Evolutionary conservation across 2,797 vertebrate genomes (phyloP), one percentile per base, ranked within the genome.

Genomic region (Brachyrhaphis roseni): DNA sequence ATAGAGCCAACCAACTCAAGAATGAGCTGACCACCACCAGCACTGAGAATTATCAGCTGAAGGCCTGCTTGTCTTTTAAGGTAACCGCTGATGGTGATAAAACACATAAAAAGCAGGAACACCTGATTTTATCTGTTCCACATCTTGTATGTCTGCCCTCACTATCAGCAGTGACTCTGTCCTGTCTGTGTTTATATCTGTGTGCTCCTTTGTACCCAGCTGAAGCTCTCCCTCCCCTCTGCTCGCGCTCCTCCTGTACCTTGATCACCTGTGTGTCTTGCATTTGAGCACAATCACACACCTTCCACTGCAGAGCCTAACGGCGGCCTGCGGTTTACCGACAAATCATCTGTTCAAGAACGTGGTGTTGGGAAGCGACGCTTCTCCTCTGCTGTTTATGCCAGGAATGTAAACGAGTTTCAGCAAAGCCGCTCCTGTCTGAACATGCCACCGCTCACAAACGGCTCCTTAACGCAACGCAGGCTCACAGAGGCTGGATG

Each of bases 341-440:
- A 74, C 75, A 39, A 78, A 75, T 80, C 3, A 82, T 70, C 81
- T 68, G 53, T 51, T 4, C 53, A 20, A 59, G 57, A 28, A 75
- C 74, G 47, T 13, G 28, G 64, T 64, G 49, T 46, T 62, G 15
- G 20, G 64, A 76, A 75, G 71, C 45, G 31, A 79, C 51, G 41
- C 76, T 75, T 41, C 78, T 75, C 78, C 84, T 89, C 78, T 85
- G 59, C 86, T 80, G 86, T 92, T 93, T 91, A 86, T 85, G 43
- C 81, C 83, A 81, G 92, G 91, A 95, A 95, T 94, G 93, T 92
- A 93, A 94, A 94, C 92, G 10, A 81, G 92, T 89, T 51, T 5
- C 70, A 82, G 90, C 90, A 62, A 79, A 84, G 83, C 78, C 23
- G 90, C 90, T 91, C 89, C 83, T 89, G 93, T 93, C 93, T 90